Evolutionary conservation across 1,140 invertebrate species (phyloP).

Genomic region (Epicauta chinensis): DNA sequence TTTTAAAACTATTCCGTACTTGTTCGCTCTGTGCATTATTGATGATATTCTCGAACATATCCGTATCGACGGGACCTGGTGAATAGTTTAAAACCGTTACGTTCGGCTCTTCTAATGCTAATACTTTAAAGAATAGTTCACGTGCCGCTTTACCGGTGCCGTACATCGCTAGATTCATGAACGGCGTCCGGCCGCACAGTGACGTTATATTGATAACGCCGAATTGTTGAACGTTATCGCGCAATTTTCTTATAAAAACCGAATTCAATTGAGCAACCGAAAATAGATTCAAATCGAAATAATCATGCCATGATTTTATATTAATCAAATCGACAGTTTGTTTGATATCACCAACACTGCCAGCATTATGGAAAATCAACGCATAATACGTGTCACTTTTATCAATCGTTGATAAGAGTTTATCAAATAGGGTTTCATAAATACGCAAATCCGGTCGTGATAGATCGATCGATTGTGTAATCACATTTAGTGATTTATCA

Average conservation of each 20-base stretch:
- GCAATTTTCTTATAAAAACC: conserved; percentile 57
- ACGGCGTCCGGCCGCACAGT: conserved; percentile 68
- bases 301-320: conserved; percentile 54
- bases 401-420: conserved; percentile 39
- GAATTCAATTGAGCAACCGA: conserved; percentile 71
- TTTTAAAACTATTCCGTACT: conserved; percentile 55
- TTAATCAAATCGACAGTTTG: conserved; percentile 54
- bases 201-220: conserved; percentile 85
- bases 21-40: conserved; percentile 53
- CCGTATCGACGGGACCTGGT: conserved; percentile 87
- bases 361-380: conserved; percentile 87
- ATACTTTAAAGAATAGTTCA: conserved; percentile 83
- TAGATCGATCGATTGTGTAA: conserved; percentile 54
- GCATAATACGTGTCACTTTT: conserved; percentile 51
- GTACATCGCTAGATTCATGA: conserved; percentile 72
- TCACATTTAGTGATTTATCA: conserved; percentile 47
- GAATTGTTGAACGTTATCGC: conserved; percentile 44
- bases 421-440: conserved; percentile 46
- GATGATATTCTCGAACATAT: conserved; percentile 72
- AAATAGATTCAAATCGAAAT: conserved; percentile 76
- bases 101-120: conserved; percentile 74
- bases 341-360: conserved; percentile 72
- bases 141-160: conserved; percentile 84
- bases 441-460: conserved; percentile 44
- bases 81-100: conserved; percentile 84